phyloP scores from a whole-genome alignment of 2,888 invertebrate genomes.

The Sicus ferrugineus region DNA sequence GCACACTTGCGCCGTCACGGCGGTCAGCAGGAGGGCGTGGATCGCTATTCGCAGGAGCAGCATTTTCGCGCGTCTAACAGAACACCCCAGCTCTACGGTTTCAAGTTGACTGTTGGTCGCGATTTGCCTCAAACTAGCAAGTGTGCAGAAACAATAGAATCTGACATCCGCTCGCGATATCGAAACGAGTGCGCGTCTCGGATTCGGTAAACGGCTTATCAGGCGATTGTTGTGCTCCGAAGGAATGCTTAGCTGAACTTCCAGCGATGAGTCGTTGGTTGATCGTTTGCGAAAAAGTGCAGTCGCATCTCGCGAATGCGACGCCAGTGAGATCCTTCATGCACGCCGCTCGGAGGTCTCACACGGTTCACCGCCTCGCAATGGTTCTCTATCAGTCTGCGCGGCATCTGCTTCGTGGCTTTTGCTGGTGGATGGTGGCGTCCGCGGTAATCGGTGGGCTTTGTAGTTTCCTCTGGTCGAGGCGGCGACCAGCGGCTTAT shows the following conservation, averaged over 20 bases:
- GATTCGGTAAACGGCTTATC: constrained; percentile 12
- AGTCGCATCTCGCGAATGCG: background rate
- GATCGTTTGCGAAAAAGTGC: too few species aligned
- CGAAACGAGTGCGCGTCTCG: constrained; percentile 18
- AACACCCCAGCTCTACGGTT: background rate
- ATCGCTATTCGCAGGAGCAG: constrained; percentile 2
- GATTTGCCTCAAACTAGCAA: constrained; percentile 20
- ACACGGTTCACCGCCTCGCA: constrained; percentile 21
- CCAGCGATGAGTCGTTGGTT: background rate
- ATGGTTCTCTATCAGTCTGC: background rate
- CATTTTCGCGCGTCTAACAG: constrained; percentile 2
- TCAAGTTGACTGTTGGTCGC: constrained; percentile 1
- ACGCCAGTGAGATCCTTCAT: background rate
- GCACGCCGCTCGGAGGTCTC: background rate
- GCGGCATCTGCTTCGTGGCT: background rate
- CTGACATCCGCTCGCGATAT: constrained; percentile 35
- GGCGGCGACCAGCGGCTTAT: constrained; percentile 4
- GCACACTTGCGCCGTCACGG: constrained; percentile 23
- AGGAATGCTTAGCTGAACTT: constrained; percentile 15
- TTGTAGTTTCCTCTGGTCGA: constrained; percentile 9
- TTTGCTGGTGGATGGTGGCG: background rate
- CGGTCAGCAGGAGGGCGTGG: background rate
- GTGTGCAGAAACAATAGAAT: constrained; percentile 24
- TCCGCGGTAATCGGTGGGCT: background rate
- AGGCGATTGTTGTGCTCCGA: constrained; percentile 3